phyloP scores from a whole-genome alignment of 2,113 vertebrate species.

The Epinephelus moara region DNA sequence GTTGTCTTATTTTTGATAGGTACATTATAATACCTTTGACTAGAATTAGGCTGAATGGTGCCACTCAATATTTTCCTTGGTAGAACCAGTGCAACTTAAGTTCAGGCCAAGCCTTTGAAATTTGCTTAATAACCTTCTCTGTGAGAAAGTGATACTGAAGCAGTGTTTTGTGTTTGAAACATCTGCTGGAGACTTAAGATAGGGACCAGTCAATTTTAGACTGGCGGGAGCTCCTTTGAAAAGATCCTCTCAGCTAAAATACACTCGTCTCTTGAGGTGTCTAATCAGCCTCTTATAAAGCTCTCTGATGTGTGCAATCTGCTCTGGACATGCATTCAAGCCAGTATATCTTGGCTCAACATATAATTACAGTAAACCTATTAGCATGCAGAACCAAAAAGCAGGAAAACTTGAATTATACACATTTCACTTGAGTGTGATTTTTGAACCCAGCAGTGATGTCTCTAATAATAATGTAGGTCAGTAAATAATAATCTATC shows the following conservation, averaged over 20 bases:
- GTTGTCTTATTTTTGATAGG: no score
- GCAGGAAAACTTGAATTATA: not conserved
- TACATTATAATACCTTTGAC: not conserved
- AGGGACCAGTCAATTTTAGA: not conserved
- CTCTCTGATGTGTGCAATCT: slow-evolving; percentile 13
- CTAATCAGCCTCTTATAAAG: slow-evolving; percentile 5
- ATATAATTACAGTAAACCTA: slow-evolving; percentile 1
- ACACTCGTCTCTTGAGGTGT: slow-evolving; percentile 4
- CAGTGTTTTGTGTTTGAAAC: not conserved
- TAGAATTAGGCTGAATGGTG: not conserved
- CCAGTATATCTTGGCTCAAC: not conserved
- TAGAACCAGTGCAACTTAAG: not conserved
- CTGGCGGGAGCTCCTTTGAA: not conserved
- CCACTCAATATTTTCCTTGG: not conserved
- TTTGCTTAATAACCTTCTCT: not conserved
- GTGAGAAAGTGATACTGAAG: not conserved
- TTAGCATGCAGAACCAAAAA: not conserved
- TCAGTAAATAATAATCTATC: not conserved
- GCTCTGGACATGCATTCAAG: not conserved
- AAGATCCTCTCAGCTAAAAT: slow-evolving; percentile 8
- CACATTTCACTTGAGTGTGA: not conserved
- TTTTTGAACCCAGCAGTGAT: not conserved
- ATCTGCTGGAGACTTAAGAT: not conserved
- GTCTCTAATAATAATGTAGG: not conserved
- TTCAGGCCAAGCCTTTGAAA: not conserved